phyloP scores from a whole-genome alignment of 2,888 invertebrate species.

The Drosophila mayaguana region DNA sequence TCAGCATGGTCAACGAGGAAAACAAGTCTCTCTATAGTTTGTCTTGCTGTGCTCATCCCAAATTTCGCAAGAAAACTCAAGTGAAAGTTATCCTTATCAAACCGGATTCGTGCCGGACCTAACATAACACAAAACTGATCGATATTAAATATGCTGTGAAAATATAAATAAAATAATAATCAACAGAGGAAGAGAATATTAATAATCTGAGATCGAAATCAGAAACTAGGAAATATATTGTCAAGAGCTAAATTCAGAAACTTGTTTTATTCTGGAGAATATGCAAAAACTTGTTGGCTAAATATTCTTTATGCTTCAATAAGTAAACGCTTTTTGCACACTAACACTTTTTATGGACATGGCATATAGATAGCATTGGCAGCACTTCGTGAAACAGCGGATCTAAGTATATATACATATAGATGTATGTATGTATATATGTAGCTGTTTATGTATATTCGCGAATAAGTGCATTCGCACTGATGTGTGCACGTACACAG shows the following conservation, averaged over 20 bases:
- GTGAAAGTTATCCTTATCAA: constrained; percentile 34
- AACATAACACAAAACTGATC: neutral
- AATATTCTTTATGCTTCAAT: neutral
- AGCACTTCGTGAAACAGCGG: constrained; percentile 16
- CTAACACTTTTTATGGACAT: too few relatives aligned
- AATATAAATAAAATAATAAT: neutral
- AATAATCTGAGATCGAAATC: neutral
- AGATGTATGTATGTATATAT: neutral
- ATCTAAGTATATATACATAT: constrained; percentile 2
- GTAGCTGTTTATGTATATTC: neutral
- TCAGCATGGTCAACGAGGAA: neutral
- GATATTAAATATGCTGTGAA: neutral
- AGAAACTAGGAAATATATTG: neutral
- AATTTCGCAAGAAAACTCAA: constrained; percentile 9
- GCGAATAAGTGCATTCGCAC: constrained; percentile 1
- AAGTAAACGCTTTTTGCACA: constrained; percentile 1
- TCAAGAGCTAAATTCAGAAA: neutral
- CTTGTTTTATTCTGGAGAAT: neutral
- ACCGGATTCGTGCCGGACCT: constrained; percentile 12
- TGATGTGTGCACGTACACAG: constrained; percentile 35
- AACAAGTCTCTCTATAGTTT: constrained; percentile 1
- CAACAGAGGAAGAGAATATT: neutral
- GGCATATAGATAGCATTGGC: constrained; percentile 9
- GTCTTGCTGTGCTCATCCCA: neutral
- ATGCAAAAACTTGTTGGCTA: neutral